Conservation (phyloP, 2,797 vertebrate genomes). For the Allobates femoralis region DNA sequence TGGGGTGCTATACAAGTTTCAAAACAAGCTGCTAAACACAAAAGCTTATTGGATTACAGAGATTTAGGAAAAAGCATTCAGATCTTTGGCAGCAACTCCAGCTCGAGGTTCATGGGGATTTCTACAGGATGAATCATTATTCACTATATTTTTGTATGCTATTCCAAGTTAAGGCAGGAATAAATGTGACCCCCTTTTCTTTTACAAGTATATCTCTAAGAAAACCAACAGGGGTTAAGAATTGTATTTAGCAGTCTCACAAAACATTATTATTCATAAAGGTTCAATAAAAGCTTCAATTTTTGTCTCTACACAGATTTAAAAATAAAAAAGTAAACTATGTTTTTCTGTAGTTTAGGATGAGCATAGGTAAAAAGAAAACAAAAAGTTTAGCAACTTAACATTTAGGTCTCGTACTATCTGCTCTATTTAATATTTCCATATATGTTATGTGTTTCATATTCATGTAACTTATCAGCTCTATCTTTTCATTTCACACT, state of each 20-base stretch:
- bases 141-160: constrained; percentile 65
- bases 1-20: constrained; percentile 79
- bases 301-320: not conserved
- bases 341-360: not conserved
- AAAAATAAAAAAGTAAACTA: not conserved
- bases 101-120: constrained; percentile 70
- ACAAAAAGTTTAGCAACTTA: not conserved
- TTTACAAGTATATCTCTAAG: constrained; percentile 18
- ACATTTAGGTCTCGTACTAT: too few species aligned
- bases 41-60: constrained; percentile 89
- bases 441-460: too few species aligned
- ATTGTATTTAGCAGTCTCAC: constrained; percentile 1
- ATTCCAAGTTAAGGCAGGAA: constrained; percentile 46
- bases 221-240: constrained; percentile 11
- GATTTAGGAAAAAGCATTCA: constrained; percentile 80
- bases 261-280: constrained; percentile 30
- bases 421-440: too few species aligned
- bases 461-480: too few species aligned
- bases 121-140: constrained; percentile 67
- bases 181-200: constrained; percentile 55
- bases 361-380: not conserved
- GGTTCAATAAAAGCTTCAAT: not conserved
- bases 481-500: too few species aligned
- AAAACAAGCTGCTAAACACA: constrained; percentile 85
- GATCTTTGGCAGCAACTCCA: constrained; percentile 73